Evolutionary conservation across 2,797 vertebrate species (phyloP).

Genomic region (Lates japonicus): DNA sequence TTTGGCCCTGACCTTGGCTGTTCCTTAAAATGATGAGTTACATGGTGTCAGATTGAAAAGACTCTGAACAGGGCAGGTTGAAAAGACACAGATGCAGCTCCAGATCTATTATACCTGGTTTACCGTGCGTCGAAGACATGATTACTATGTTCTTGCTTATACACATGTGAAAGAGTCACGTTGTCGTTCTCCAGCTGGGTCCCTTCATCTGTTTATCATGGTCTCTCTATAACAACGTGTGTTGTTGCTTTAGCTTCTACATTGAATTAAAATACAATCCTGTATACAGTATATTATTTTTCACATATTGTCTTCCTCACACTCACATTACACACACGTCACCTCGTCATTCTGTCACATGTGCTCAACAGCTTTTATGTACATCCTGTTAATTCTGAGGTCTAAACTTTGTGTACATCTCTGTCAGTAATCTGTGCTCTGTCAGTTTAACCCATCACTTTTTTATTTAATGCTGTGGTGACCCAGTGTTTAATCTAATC

Average conservation of each 20-base stretch:
- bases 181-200: not conserved
- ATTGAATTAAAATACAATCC: too few relatives aligned
- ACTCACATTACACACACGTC: slow-evolving; percentile 6
- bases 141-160: not conserved
- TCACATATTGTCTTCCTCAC: slow-evolving; percentile 10
- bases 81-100: not conserved
- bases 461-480: not conserved
- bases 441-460: too few relatives aligned
- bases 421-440: not conserved
- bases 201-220: not conserved
- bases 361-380: slow-evolving; percentile 17
- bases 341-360: slow-evolving; percentile 14
- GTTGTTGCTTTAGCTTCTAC: not conserved
- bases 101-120: not conserved
- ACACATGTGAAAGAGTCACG: not conserved
- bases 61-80: slow-evolving; percentile 5
- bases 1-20: slow-evolving; percentile 31
- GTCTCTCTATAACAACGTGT: not conserved
- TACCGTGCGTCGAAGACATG: not conserved
- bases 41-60: slow-evolving; percentile 42
- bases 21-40: slow-evolving; percentile 80
- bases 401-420: not conserved
- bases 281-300: slow-evolving; percentile 12
- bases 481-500: not conserved
- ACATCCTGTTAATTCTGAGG: not conserved